phyloP scores from a whole-genome alignment of 1,140 invertebrate species.

The Acromyrmex charruanus region DNA sequence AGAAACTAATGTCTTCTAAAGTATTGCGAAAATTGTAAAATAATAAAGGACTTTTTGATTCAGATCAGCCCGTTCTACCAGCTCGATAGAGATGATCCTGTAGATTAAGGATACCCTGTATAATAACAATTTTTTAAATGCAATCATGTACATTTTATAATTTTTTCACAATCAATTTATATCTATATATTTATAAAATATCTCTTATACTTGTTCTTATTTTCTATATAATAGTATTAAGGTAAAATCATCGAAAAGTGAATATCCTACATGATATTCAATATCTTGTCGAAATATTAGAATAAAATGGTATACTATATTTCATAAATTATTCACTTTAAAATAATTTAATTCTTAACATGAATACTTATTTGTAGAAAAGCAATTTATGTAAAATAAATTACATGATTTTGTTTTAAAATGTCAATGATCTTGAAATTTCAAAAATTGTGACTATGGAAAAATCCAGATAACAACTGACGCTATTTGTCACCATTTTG shows the following conservation, averaged over 20 bases:
- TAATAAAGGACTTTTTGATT: no score
- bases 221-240: constrained; percentile 10
- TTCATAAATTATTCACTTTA: background rate
- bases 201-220: constrained; percentile 6
- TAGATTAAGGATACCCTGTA: no score
- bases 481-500: no score
- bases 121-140: background rate
- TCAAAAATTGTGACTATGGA: background rate
- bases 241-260: background rate
- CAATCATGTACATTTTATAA: background rate
- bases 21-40: no score
- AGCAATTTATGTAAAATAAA: constrained; percentile 26
- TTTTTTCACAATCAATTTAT: background rate
- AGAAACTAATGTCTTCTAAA: no score
- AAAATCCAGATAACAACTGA: background rate
- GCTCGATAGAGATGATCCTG: no score
- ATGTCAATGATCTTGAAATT: background rate
- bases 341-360: constrained; percentile 17
- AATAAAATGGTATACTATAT: background rate
- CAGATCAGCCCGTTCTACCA: no score
- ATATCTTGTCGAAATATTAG: background rate
- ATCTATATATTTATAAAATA: background rate
- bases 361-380: constrained; percentile 22
- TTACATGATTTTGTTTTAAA: background rate
- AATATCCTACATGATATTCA: background rate